Conservation (phyloP, 2,888 invertebrate genomes). For the Rugalucina vietnamica region DNA sequence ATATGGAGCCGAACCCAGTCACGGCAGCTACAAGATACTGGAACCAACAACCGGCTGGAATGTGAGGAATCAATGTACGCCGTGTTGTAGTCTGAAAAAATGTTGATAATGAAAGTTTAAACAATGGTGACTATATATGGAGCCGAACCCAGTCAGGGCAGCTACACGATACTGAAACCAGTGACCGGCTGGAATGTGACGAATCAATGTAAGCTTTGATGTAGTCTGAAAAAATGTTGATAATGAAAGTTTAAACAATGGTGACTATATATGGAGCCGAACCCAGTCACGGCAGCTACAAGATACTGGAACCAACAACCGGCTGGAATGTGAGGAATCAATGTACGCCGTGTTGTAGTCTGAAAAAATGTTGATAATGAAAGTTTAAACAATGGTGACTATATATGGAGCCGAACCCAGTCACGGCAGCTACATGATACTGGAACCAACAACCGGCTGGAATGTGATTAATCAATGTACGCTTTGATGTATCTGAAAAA, state of each 20-base stretch:
- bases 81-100: constrained; percentile 49
- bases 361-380: no score
- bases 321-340: constrained; percentile 66
- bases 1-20: constrained; percentile 78
- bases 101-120: no score
- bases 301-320: constrained; percentile 81
- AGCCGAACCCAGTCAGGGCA: constrained; percentile 80
- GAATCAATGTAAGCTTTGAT: constrained; percentile 52
- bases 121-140: no score
- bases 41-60: constrained; percentile 78
- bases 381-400: no score
- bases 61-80: constrained; percentile 45
- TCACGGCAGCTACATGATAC: constrained; percentile 82
- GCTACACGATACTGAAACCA: constrained; percentile 82
- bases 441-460: constrained; percentile 79
- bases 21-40: constrained; percentile 82
- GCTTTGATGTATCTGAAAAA: no score
- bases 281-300: constrained; percentile 80
- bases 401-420: constrained; percentile 79
- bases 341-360: no score
- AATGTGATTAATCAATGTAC: constrained; percentile 53
- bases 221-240: no score
- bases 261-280: no score
- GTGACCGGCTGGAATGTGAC: constrained; percentile 70
- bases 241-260: no score